Base-by-base conservation (phyloP, 1,140 invertebrate genomes). In the Trachymyrmex septentrionalis region DNA sequence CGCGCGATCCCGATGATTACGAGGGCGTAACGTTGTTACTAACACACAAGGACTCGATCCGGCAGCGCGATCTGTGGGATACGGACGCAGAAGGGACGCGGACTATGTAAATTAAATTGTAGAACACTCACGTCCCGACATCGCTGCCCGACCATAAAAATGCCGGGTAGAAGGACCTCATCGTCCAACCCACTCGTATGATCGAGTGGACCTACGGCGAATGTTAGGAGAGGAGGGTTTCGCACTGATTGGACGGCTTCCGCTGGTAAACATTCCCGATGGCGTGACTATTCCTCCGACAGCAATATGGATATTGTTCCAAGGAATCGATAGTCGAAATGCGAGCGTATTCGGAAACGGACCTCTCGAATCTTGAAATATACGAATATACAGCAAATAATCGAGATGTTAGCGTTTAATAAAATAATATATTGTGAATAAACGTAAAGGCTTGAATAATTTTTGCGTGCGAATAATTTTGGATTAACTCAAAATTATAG, bases 1-100 rank as follows among this genome's bases (percentile, higher is more conserved):
- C 75, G 85, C 5, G 64, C 87, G 88, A 91, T 92, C 90, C 89
- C 86, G 89, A 92, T 90, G 90, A 92, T 90, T 90, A 90, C 85
- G 59, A 69, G 61, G 34, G 50, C 14, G 72, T 75, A 55, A 82
- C 82, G 50, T 71, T 53, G 88, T 66, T 57, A 64, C 38, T 44
- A 44, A 44, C 75, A 84, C 59, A 73, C 71, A 59, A 85, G 82
- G 34, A 57, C 34, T 19, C 38, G 27, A 85, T 19, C 59, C 16
- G 55, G 57, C 67, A 34, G 57, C 85, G 9, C n/a, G 50, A 53
- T 48, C 69, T 14, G 30, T 16, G 21, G 1, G n/a, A n/a, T 27
- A 30, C 27, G 1, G 24, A 27, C 55, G 38, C 24, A 19, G 38
- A 30, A 72, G 77, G 53, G 71, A 84, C 53, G 30, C 21, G 14